These are phyloP conservation scores for Eurytoma californica DNA, from an alignment of 2,888 invertebrate species.

Conservation along the genomic window DNA sequence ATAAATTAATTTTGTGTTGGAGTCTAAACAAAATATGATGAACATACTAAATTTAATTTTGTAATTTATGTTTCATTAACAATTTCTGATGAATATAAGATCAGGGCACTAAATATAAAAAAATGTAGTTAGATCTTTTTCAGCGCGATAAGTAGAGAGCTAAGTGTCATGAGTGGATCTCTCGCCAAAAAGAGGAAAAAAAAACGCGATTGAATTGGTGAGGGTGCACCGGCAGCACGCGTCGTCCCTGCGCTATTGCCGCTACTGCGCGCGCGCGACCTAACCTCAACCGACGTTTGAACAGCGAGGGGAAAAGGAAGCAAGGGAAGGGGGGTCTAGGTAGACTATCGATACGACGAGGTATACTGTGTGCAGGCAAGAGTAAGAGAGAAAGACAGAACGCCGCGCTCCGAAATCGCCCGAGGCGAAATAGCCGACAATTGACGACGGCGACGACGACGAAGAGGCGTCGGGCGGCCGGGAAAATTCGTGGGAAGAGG, in stretches of 20 bases:
- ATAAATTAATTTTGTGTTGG: no score
- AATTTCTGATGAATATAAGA: no score
- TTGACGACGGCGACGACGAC: constrained; percentile 62
- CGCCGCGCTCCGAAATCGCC: constrained; percentile 59
- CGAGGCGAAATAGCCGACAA: constrained; percentile 66
- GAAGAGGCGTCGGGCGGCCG: constrained; percentile 62
- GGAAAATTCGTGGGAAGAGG: constrained; percentile 17
- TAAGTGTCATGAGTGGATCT: no score
- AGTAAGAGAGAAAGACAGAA: no score
- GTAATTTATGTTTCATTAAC: no score
- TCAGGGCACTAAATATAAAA: no score
- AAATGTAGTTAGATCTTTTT: no score
- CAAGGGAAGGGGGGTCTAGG: background rate
- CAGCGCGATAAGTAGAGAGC: no score
- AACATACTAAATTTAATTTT: no score
- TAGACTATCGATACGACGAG: constrained; percentile 13
- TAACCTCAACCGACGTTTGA: constrained; percentile 12
- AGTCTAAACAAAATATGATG: no score
- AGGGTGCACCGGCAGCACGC: background rate
- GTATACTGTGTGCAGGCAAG: background rate
- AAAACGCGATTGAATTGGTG: no score
- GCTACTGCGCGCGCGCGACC: background rate
- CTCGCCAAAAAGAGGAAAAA: no score
- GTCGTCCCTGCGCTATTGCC: background rate
- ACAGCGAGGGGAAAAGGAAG: constrained; percentile 1